phyloP scores from a whole-genome alignment of 2,888 invertebrate genomes.

The Plutella xylostella region DNA sequence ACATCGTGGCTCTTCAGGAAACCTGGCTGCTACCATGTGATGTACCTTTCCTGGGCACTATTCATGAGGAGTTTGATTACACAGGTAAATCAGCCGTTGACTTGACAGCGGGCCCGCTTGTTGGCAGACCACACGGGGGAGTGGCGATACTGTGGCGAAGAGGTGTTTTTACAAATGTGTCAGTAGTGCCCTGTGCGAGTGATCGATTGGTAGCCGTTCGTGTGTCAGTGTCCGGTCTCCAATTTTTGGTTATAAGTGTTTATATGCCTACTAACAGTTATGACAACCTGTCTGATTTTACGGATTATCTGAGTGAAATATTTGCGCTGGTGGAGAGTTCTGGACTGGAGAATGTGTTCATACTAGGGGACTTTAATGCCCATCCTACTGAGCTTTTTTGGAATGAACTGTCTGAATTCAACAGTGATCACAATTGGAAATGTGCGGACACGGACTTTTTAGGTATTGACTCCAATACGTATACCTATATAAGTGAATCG shows the following conservation, averaged over 20 bases:
- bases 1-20: too few species aligned
- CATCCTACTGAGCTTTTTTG: too few species aligned
- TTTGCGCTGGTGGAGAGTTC: background rate
- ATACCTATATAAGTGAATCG: background rate
- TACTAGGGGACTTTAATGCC: too few species aligned
- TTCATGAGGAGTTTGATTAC: constrained; percentile 18
- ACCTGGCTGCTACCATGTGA: constrained; percentile 4
- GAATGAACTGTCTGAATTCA: background rate
- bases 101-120: constrained; percentile 17
- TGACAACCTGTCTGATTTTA: constrained; percentile 16
- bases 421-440: background rate
- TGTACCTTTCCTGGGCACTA: constrained; percentile 3
- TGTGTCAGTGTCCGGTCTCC: constrained; percentile 6
- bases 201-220: constrained; percentile 16
- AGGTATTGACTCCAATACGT: background rate
- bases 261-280: constrained; percentile 21
- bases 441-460: background rate
- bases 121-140: constrained; percentile 20
- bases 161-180: constrained; percentile 15
- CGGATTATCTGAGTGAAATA: background rate
- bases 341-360: background rate
- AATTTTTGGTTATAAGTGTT: constrained; percentile 17
- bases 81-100: constrained; percentile 22
- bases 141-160: constrained; percentile 22
- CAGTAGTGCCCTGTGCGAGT: constrained; percentile 17